These are phyloP conservation scores for Euschistus heros DNA, from an alignment of 1,140 invertebrate species.

Conservation along the genomic window DNA sequence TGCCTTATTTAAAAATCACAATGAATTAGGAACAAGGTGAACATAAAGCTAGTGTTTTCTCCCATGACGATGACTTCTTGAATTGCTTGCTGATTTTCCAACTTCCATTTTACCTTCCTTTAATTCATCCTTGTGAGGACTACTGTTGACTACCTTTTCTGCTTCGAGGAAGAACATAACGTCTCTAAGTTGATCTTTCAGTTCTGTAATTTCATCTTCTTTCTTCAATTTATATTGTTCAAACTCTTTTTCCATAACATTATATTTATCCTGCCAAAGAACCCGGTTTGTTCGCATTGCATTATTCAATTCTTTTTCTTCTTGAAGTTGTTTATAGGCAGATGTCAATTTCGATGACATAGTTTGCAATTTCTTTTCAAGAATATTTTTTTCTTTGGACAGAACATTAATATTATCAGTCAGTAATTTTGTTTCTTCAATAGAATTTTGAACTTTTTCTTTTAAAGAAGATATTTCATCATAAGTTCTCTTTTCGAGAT, in stretches of 20 bases:
- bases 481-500: conserved; percentile 44
- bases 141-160: conserved; percentile 42
- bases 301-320: conserved; percentile 66
- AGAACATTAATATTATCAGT: conserved; percentile 30
- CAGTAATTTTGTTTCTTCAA: conserved; percentile 36
- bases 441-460: conserved; percentile 37
- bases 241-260: conserved; percentile 50
- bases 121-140: conserved; percentile 52
- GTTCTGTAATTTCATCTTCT: conserved; percentile 60
- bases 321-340: conserved; percentile 53
- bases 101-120: conserved; percentile 56
- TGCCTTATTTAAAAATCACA: too few relatives aligned
- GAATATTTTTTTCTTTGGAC: conserved; percentile 26
- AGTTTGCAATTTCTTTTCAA: conserved; percentile 29
- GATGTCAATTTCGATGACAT: conserved; percentile 46
- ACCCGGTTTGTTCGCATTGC: conserved; percentile 66
- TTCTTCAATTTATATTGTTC: conserved; percentile 43
- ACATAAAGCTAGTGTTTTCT: background rate
- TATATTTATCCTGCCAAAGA: conserved; percentile 59
- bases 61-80: background rate
- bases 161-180: conserved; percentile 94
- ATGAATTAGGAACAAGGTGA: too few relatives aligned
- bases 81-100: conserved; percentile 26
- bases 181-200: conserved; percentile 86
- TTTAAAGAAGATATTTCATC: conserved; percentile 42